Base-by-base conservation (phyloP, 35 echinoderm and acorn worm species). In the Chiridota heheva region DNA sequence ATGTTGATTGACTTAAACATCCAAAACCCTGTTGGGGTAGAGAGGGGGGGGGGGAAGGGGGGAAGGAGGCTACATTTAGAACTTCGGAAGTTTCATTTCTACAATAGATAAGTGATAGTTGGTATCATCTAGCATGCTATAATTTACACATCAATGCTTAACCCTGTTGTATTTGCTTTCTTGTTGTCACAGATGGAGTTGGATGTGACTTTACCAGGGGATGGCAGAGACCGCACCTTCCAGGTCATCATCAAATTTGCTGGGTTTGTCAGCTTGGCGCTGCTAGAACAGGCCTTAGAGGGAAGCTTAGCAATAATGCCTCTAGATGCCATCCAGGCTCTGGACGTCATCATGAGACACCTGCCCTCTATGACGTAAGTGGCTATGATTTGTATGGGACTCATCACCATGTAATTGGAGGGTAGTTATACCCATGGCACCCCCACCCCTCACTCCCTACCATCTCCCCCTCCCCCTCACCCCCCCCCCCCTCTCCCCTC, bases 281-380 rank as follows among this genome's bases (percentile, higher is more conserved):
- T 73, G 2, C 85, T 98, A 58, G 89, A 91, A 28, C 80, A 87
- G 58, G 95, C 95, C 8, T 40, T 98, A 44, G 90, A 98, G 64
- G 95, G 95, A 8, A 44, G 86, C 15, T 46, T 98, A 30, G 73
- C 72, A 28, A 75, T 88, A 40, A 91, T 98, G 60, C 95, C 95
- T 59, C 88, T 92, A 80, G 95, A 98, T 76, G 72, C 95, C 38
- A 91, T 98, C 20, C 95, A 91, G 57, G 95, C 95, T 7, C 59
- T 98, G 6, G 95, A 98, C 63, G 95, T 98, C 5, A 84, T 98
- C 67, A 98, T 98, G 95, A 98, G 95, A 68, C 95, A 91, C 69
- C 69, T 97, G 33, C 93, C 93, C 24, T 97, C 93, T 51, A 97
- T 97, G 93, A 97, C 84, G 93, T 97, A 84, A 86, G 93, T 73